Conservation (phyloP, 2,113 vertebrate genomes). For the Corythornis madagascariensis region DNA sequence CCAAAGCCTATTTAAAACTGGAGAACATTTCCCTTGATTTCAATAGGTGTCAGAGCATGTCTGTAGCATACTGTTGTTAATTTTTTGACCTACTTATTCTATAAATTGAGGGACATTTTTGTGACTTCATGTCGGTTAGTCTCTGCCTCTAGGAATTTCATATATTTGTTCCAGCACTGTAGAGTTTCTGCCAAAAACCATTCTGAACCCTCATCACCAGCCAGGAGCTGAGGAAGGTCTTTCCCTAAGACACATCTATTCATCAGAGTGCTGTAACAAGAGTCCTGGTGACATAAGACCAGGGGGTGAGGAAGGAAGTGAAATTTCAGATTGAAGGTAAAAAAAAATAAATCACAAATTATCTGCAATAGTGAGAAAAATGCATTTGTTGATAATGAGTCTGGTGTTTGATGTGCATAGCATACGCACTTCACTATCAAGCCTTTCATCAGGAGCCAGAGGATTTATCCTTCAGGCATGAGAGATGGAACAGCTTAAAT, state of each 20-base stretch:
- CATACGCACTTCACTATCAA: not conserved
- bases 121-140: not conserved
- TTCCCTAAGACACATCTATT: not conserved
- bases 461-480: constrained; percentile 45
- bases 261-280: not conserved
- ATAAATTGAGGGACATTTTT: not conserved
- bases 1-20: not conserved
- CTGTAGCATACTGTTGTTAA: not conserved
- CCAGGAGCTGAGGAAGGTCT: not conserved
- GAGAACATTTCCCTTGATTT: not conserved
- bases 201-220: not conserved
- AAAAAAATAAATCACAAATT: not conserved
- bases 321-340: not conserved
- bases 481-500: constrained; percentile 58
- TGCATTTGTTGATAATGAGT: not conserved
- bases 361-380: not conserved
- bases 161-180: accelerated
- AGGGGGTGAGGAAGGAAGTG: not conserved
- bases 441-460: constrained; percentile 22
- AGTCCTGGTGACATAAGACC: not conserved
- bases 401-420: not conserved
- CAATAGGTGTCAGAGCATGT: accelerated
- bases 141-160: not conserved
- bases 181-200: not conserved
- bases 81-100: not conserved